Percentiles rank a stretch among this genome's conserved stretches.
phyloP scores from a whole-genome alignment of 2,113 vertebrate species.

The Syngnathus typhle region DNA sequence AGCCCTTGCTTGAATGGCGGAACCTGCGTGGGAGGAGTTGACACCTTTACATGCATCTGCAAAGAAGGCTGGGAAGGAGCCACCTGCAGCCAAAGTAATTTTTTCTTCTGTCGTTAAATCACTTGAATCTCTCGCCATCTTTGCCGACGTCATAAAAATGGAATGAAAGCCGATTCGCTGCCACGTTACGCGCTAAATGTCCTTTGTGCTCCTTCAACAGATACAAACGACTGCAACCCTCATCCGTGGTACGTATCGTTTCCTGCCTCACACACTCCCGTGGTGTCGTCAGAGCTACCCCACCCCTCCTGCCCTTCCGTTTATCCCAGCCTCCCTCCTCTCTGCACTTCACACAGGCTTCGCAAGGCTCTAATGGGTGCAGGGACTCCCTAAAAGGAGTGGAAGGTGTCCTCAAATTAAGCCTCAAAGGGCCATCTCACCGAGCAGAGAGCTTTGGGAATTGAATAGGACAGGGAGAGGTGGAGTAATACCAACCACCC shows the following conservation, averaged over 20 bases:
- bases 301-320: neutral
- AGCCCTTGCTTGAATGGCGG: conserved; percentile 89
- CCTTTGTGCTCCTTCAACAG: conserved; percentile 60
- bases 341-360: conserved; percentile 37
- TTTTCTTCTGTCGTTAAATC: neutral
- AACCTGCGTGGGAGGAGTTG: conserved; percentile 91
- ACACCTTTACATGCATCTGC: conserved; percentile 94
- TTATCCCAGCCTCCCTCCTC: conserved; percentile 13
- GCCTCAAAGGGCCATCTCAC: conserved; percentile 57
- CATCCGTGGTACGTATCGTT: conserved; percentile 85
- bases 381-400: conserved; percentile 43
- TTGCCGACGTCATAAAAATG: neutral
- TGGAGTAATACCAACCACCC: conserved; percentile 43
- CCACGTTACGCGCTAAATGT: neutral
- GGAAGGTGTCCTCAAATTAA: conserved; percentile 67
- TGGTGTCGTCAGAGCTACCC: neutral
- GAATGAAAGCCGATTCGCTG: neutral
- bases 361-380: conserved; percentile 22
- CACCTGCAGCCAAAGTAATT: conserved; percentile 88
- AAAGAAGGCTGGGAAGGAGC: conserved; percentile 97
- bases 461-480: conserved; percentile 52
- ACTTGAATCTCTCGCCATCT: neutral
- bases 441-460: conserved; percentile 15
- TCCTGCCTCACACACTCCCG: conserved; percentile 13
- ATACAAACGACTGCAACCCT: conserved; percentile 93